Percentiles rank a stretch among this genome's conserved stretches.
These are phyloP conservation scores for Abrostola triplasia DNA, from an alignment of 2,888 invertebrate species.

Conservation along the genomic window DNA sequence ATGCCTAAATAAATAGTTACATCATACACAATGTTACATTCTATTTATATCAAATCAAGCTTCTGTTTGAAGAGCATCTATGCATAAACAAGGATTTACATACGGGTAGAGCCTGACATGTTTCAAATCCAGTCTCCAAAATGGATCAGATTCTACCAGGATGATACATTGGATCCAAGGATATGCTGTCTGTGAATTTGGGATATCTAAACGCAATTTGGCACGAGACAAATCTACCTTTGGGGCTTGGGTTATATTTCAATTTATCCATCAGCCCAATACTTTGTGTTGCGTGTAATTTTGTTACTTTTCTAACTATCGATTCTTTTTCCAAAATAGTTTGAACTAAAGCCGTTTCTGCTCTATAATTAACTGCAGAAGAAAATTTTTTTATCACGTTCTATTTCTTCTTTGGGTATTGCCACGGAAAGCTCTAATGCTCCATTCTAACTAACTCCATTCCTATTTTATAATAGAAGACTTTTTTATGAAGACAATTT, in stretches of 20 bases:
- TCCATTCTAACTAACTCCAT: no score
- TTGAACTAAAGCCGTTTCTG: no score
- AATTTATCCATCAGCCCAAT: not conserved
- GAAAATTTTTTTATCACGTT: no score
- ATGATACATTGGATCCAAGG: constrained; percentile 6
- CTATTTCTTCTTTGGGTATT: no score
- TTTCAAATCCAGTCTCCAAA: constrained; percentile 6
- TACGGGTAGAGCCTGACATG: constrained; percentile 1
- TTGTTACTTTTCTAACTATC: no score
- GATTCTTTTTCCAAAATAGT: not conserved
- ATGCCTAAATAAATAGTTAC: no score
- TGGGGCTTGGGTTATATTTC: not conserved
- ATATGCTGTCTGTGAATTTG: constrained; percentile 1
- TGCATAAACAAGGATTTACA: constrained; percentile 4
- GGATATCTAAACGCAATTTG: constrained; percentile 3
- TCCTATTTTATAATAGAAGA: constrained; percentile 2
- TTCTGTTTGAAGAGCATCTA: not conserved
- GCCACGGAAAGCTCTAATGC: no score
- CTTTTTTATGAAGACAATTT: constrained; percentile 31
- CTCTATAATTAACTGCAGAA: no score
- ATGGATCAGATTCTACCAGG: constrained; percentile 1
- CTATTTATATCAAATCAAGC: not conserved
- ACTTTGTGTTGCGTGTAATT: not conserved
- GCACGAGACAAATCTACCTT: not conserved
- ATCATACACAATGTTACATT: no score